Percentiles rank a stretch among this genome's conserved stretches.
Conservation (phyloP, 1,140 invertebrate genomes). For the Parasteatoda tepidariorum region DNA sequence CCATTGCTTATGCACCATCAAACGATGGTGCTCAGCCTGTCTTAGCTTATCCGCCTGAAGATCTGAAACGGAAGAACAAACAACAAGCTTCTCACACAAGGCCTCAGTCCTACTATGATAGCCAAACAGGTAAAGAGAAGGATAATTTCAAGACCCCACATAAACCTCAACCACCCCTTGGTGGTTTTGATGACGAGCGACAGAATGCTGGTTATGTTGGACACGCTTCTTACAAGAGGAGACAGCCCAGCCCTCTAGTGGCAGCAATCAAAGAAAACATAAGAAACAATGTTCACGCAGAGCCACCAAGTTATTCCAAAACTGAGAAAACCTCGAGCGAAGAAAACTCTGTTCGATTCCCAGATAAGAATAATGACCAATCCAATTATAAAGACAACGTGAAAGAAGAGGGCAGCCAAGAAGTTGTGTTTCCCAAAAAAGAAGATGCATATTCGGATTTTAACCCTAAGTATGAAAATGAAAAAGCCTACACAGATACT, state of each 20-base stretch:
- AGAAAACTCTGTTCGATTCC: slow-evolving; percentile 27
- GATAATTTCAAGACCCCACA: background rate
- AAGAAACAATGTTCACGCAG: slow-evolving; percentile 26
- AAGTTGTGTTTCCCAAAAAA: slow-evolving; percentile 13
- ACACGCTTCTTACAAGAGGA: slow-evolving; percentile 39
- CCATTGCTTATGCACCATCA: slow-evolving; percentile 22
- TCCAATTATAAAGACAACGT: background rate
- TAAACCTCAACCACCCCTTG: background rate
- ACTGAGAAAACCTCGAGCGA: background rate
- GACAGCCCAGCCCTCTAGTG: slow-evolving; percentile 22
- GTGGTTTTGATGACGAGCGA: slow-evolving; percentile 24
- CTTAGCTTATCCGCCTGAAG: slow-evolving; percentile 36
- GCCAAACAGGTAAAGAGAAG: background rate
- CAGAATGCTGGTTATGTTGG: slow-evolving; percentile 21
- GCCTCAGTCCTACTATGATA: background rate
- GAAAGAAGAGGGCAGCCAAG: background rate
- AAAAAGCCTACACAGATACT: background rate
- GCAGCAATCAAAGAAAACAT: slow-evolving; percentile 32
- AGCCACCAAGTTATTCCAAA: slow-evolving; percentile 43
- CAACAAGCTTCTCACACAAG: background rate
- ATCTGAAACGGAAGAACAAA: background rate
- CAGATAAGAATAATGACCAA: background rate
- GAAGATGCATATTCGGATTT: background rate
- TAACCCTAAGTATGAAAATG: background rate
- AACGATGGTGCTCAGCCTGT: slow-evolving; percentile 41